Evolutionary conservation across 2,888 invertebrate species (phyloP).

Genomic region (Mythimna ferrago): DNA sequence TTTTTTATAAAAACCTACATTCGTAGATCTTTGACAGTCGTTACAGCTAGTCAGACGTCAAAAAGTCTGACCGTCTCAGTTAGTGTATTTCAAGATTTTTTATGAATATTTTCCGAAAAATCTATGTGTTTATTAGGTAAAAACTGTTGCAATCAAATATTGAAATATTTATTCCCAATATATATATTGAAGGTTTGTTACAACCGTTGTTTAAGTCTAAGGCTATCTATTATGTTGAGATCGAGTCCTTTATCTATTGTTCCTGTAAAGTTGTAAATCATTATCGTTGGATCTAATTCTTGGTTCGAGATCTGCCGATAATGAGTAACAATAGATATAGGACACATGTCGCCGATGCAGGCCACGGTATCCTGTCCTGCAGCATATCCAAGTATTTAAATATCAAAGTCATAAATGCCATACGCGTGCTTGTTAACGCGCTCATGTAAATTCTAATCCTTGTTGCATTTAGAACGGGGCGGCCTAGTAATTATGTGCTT

Average conservation of each 20-base stretch:
- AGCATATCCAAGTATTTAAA: constrained; percentile 75
- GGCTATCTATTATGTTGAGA: constrained; percentile 43
- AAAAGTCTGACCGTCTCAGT: too few species aligned
- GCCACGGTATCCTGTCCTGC: constrained; percentile 64
- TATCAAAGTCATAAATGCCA: constrained; percentile 88
- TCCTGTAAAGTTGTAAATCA: constrained; percentile 57
- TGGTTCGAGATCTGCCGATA: constrained; percentile 54
- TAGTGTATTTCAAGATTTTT: not conserved
- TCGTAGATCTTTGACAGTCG: too few species aligned
- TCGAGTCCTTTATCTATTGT: constrained; percentile 50
- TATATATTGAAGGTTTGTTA: constrained; percentile 9
- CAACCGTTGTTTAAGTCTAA: constrained; percentile 20
- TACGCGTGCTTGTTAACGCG: constrained; percentile 88
- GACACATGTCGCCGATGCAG: constrained; percentile 42
- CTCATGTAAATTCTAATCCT: constrained; percentile 90
- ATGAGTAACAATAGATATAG: constrained; percentile 50
- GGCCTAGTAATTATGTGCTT: constrained; percentile 91
- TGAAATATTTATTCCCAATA: constrained; percentile 5
- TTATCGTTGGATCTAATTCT: constrained; percentile 58
- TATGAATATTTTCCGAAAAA: not conserved
- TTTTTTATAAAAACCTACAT: too few species aligned
- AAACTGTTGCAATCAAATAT: not conserved
- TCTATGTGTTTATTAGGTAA: not conserved
- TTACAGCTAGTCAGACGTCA: too few species aligned
- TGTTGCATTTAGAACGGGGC: constrained; percentile 89